Conservation (phyloP, 2,113 vertebrate genomes). For the Stegastes partitus region DNA sequence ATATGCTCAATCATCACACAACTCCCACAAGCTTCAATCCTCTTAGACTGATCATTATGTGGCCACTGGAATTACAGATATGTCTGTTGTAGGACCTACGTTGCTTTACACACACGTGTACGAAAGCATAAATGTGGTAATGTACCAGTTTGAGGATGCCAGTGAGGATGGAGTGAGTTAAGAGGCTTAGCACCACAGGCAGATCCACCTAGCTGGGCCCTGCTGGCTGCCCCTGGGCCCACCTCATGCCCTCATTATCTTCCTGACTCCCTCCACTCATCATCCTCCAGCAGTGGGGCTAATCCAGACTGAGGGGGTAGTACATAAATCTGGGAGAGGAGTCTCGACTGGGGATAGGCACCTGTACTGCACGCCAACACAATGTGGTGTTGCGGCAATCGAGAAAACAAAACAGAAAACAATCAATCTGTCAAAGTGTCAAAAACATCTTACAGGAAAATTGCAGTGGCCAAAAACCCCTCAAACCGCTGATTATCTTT, state of each 20-base stretch:
- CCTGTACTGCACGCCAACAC: conserved; percentile 32
- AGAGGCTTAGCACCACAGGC: conserved; percentile 70
- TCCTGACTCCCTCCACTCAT: conserved; percentile 64
- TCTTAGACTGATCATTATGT: conserved; percentile 13
- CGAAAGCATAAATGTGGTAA: conserved; percentile 32
- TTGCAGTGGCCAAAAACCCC: not conserved
- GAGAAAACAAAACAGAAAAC: conserved; percentile 12
- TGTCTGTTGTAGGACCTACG: conserved; percentile 22
- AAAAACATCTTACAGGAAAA: not conserved
- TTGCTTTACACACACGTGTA: conserved; percentile 35
- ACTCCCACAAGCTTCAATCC: conserved; percentile 33
- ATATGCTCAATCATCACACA: conserved; percentile 41
- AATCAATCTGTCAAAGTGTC: not conserved
- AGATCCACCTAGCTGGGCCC: conserved; percentile 70
- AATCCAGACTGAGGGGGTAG: conserved; percentile 67
- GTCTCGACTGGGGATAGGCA: conserved; percentile 5
- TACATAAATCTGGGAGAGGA: conserved; percentile 35
- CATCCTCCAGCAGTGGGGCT: conserved; percentile 63
- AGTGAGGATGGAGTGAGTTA: conserved; percentile 64
- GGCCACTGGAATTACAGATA: conserved; percentile 62
- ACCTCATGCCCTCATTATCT: conserved; percentile 74
- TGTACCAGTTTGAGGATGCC: conserved; percentile 39
- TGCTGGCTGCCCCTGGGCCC: conserved; percentile 63
- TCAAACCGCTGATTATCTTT: conserved; percentile 23
- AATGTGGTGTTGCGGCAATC: not conserved